A percentile compares a stretch with the other conserved stretches of the same genome.
Evolutionary conservation across 2,113 vertebrate genomes (phyloP).

Genomic region (Sorex fumeus): DNA sequence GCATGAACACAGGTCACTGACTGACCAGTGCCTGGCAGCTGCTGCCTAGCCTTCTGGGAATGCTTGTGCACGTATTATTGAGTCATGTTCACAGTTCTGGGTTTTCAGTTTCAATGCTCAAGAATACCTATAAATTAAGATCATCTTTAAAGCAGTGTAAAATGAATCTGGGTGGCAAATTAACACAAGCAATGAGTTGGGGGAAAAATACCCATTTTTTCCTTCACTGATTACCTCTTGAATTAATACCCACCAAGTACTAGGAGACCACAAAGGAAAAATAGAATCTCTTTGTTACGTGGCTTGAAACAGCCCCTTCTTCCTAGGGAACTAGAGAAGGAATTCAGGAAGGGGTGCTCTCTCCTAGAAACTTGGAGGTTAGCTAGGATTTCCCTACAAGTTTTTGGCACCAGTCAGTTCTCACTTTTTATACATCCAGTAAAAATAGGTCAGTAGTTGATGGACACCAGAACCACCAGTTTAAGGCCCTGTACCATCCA

Average conservation of each 20-base stretch:
- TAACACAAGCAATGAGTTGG: neutral
- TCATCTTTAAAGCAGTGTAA: neutral
- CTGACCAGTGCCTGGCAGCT: too few relatives aligned
- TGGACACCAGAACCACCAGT: neutral
- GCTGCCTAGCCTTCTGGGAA: too few relatives aligned
- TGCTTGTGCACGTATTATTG: neutral
- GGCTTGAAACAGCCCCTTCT: neutral
- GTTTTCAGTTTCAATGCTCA: neutral
- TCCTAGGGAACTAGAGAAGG: neutral
- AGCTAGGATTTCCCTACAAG: neutral
- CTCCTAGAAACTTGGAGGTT: neutral
- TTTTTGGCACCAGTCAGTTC: neutral
- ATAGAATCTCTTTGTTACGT: neutral
- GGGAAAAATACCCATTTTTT: neutral
- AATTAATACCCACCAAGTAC: neutral
- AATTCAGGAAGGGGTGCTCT: neutral
- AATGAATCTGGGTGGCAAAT: neutral
- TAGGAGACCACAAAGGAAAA: neutral
- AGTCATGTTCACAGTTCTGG: neutral
- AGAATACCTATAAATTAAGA: slow-evolving; percentile 10
- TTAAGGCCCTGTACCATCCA: neutral
- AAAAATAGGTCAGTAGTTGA: neutral
- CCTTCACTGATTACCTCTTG: neutral
- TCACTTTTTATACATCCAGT: neutral
- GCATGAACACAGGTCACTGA: too few relatives aligned